Conservation (phyloP, 2,797 vertebrate species). For the Petrocephalus sullivani region DNA sequence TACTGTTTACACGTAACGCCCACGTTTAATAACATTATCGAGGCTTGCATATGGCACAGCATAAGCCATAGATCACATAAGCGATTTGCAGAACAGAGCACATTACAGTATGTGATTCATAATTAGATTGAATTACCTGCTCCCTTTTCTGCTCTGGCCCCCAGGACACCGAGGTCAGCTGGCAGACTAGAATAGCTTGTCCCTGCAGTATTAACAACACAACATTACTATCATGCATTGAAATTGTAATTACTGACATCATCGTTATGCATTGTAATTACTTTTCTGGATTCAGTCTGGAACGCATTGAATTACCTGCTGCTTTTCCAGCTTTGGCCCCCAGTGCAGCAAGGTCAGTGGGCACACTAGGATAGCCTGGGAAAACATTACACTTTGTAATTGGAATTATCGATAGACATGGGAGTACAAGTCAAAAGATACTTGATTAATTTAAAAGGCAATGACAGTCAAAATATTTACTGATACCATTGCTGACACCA, state of each 20-base stretch:
- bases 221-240: neutral
- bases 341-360: constrained; percentile 52
- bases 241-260: neutral
- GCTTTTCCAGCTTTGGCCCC: constrained; percentile 53
- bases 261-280: constrained; percentile 11
- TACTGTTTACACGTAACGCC: constrained; percentile 27
- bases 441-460: neutral
- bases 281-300: neutral
- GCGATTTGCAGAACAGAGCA: neutral
- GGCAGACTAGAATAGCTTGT: constrained; percentile 52
- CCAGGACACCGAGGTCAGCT: constrained; percentile 50
- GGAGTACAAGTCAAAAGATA: constrained; percentile 1
- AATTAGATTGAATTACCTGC: constrained; percentile 46
- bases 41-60: neutral
- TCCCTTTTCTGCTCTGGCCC: constrained; percentile 53
- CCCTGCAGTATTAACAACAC: constrained; percentile 48
- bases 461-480: constrained; percentile 19
- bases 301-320: constrained; percentile 44
- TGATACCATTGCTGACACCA: constrained; percentile 23
- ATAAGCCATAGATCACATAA: neutral
- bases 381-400: constrained; percentile 45
- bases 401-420: constrained; percentile 23
- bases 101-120: neutral
- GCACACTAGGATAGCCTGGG: constrained; percentile 51
- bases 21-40: neutral